phyloP scores from a whole-genome alignment of 2,113 vertebrate species.

The Leptosomus discolor region DNA sequence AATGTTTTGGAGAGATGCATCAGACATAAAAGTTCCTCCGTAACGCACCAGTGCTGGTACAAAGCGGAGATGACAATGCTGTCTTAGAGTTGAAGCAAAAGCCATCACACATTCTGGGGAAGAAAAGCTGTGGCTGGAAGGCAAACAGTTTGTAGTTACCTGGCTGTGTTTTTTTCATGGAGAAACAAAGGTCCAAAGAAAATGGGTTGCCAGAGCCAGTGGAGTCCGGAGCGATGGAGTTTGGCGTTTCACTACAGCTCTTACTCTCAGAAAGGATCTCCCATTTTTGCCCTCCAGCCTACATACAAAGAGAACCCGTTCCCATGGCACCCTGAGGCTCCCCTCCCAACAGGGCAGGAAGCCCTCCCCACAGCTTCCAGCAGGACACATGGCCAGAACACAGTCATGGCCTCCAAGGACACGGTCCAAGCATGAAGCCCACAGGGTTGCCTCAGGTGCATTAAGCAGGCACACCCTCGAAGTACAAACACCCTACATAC shows the following conservation, averaged over 20 bases:
- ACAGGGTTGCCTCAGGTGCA: neutral
- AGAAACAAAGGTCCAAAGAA: neutral
- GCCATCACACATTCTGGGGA: neutral
- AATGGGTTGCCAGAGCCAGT: fast-evolving
- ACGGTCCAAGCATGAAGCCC: neutral
- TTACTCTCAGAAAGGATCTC: neutral
- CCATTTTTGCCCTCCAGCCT: neutral
- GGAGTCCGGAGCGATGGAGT: neutral
- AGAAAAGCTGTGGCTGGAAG: neutral
- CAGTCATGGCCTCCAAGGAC: neutral
- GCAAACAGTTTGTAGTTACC: fast-evolving
- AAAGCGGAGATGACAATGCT: fast-evolving
- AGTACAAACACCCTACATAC: neutral
- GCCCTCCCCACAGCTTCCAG: neutral
- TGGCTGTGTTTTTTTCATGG: neutral
- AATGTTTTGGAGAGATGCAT: neutral
- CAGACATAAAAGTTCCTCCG: neutral
- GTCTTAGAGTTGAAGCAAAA: neutral
- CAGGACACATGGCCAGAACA: neutral
- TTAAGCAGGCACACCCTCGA: neutral
- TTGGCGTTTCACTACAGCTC: fast-evolving
- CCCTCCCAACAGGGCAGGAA: neutral
- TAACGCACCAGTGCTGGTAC: fast-evolving
- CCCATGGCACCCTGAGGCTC: neutral
- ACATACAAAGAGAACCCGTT: neutral